A percentile compares a stretch with the other conserved stretches of the same genome.
phyloP scores from a whole-genome alignment of 2,888 invertebrate species.

The Drosophila mimica region DNA sequence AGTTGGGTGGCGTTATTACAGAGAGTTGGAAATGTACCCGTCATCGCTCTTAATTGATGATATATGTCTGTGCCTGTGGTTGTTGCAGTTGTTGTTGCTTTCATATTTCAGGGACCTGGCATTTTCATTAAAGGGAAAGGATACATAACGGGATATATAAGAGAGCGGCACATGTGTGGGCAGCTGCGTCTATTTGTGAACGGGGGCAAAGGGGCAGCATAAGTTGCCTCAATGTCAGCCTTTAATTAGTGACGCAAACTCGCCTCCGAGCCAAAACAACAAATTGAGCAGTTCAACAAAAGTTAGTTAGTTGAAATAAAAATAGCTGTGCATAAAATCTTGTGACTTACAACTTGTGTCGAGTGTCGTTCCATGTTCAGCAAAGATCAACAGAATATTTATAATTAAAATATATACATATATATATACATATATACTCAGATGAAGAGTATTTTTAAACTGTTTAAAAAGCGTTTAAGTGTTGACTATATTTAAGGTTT shows the following conservation, averaged over 20 bases:
- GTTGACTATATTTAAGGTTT: background rate
- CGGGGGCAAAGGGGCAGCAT: background rate
- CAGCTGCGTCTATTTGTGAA: background rate
- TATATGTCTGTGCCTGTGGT: conserved; percentile 23
- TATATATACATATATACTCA: background rate
- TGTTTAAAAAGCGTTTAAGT: background rate
- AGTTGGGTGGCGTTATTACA: conserved; percentile 1
- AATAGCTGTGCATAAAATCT: conserved; percentile 28
- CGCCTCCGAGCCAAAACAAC: conserved; percentile 11
- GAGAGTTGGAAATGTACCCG: conserved; percentile 31
- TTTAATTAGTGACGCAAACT: conserved; percentile 49
- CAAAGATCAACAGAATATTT: conserved; percentile 13
- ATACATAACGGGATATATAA: background rate
- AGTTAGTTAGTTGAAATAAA: conserved; percentile 50
- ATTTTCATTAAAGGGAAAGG: background rate
- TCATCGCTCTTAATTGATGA: conserved; percentile 56
- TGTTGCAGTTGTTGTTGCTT: background rate
- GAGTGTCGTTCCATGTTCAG: conserved; percentile 8
- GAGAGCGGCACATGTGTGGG: background rate
- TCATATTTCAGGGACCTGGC: background rate
- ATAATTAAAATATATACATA: background rate
- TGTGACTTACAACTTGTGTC: conserved; percentile 1
- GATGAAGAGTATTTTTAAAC: background rate
- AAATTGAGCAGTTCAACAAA: conserved; percentile 43
- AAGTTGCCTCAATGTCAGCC: conserved; percentile 22